Conservation (phyloP, 1,140 invertebrate genomes). For the Lepeophtheirus salmonis region DNA sequence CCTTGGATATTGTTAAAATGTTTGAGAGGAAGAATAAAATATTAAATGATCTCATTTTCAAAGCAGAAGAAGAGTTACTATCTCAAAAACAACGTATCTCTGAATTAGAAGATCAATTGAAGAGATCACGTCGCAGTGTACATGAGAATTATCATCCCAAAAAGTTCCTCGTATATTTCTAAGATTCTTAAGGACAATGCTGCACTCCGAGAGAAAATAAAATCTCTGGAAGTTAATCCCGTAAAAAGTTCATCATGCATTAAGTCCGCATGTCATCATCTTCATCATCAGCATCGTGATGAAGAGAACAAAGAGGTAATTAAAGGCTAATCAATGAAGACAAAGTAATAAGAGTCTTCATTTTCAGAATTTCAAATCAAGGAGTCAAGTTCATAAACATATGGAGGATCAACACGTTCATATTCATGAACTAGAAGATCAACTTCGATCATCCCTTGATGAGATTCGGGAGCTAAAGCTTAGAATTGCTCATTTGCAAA, state of each 20-base stretch:
- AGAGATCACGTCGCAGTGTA: no score
- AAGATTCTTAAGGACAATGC: not conserved
- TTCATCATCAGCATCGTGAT: not conserved
- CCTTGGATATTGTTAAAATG: not conserved
- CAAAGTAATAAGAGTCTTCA: not conserved
- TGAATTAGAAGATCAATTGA: not conserved
- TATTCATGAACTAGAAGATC: not conserved
- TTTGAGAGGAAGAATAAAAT: not conserved
- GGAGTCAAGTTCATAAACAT: not conserved
- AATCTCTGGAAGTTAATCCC: not conserved
- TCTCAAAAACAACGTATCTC: no score
- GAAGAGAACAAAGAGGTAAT: not conserved
- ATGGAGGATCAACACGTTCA: slow-evolving; percentile 2
- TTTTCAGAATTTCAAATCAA: not conserved
- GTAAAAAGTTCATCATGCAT: not conserved
- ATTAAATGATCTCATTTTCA: not conserved
- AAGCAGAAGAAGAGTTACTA: no score
- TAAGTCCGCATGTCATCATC: not conserved
- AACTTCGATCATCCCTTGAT: not conserved
- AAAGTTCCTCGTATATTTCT: not conserved
- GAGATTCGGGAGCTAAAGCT: not conserved
- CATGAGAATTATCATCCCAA: no score
- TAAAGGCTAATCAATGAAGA: not conserved
- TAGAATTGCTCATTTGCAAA: not conserved
- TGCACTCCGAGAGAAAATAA: not conserved